Evolutionary conservation across 2,113 vertebrate genomes (phyloP).

Genomic region (Pterocles burchelli): DNA sequence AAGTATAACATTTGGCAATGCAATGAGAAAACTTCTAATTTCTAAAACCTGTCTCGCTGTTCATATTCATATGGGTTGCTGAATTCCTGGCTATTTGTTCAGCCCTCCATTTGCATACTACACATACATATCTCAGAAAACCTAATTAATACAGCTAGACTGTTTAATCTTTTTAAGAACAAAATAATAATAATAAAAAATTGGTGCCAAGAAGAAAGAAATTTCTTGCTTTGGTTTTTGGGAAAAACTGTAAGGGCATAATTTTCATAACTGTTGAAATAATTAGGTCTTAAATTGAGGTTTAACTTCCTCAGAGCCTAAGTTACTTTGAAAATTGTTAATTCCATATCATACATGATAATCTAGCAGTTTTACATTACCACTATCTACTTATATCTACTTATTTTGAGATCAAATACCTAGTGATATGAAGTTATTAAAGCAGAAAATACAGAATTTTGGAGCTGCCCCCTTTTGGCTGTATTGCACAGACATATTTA

Average conservation of each 20-base stretch:
- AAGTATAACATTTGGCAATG: background rate
- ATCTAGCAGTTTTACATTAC: background rate
- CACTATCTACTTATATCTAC: background rate
- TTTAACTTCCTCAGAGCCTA: background rate
- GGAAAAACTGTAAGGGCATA: background rate
- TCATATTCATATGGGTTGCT: background rate
- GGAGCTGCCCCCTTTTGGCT: background rate
- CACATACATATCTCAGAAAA: background rate
- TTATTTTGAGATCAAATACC: background rate
- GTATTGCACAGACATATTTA: background rate
- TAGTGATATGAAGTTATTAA: background rate
- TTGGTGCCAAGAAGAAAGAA: background rate
- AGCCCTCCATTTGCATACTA: background rate
- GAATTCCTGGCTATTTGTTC: background rate
- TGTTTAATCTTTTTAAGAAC: background rate
- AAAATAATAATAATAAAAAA: background rate
- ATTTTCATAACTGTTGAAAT: conserved; percentile 1
- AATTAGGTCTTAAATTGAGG: conserved; percentile 18
- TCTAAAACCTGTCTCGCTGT: background rate
- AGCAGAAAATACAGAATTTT: background rate
- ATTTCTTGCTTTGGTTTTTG: background rate
- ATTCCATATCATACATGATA: background rate
- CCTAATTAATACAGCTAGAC: background rate
- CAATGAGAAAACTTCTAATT: background rate
- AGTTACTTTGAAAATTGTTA: background rate